Base-by-base conservation (phyloP, 2,888 invertebrate genomes). In the Ischnura elegans region DNA sequence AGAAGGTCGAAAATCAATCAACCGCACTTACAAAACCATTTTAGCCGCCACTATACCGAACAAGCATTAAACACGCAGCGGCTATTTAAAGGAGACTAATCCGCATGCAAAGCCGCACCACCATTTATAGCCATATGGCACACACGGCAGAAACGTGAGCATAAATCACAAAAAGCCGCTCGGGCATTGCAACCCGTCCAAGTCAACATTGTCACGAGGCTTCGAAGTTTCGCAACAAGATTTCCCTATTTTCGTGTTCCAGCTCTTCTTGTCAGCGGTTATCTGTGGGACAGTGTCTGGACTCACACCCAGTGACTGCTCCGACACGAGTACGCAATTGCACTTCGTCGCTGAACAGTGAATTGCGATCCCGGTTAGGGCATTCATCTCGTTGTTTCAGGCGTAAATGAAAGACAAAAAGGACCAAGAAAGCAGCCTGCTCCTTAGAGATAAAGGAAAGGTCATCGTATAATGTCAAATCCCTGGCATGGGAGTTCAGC, bases 11-110 rank as follows among this genome's bases (percentile, higher is more conserved):
- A 47, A 47, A 47, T 47, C 16, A 47, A 16, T 10, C 6, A 47
- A 47, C 47, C 16, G 6, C 6, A 47, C 21, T 4, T 55, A 21
- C 55, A 19, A 6, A 10, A 5, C 66, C 66, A 4, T 29, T 66
- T 66, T 21, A 66, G 66, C 10, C 6, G 29, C 29, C 13, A 29
- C n/a, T n/a, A 29, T 29, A 66, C 29, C 66, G 29, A 2, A 8
- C 29, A 66, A 66, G 66, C 1, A 6, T 13, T 29, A 6, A 2
- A 29, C 29, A 29, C 66, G 66, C 66, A 29, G 29, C 21, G 66
- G 29, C 66, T 61, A 87, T 87, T 87, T 87, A 42, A 47, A 42
- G 51, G 87, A 90, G 90, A 90, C 43, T 42, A 90, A 25, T 43
- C 36, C 19, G 55, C 51, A 61, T 61, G 61, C 36, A 90, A 21